Evolutionary conservation across 2,113 vertebrate genomes (phyloP).

Genomic region (Lynx canadensis): DNA sequence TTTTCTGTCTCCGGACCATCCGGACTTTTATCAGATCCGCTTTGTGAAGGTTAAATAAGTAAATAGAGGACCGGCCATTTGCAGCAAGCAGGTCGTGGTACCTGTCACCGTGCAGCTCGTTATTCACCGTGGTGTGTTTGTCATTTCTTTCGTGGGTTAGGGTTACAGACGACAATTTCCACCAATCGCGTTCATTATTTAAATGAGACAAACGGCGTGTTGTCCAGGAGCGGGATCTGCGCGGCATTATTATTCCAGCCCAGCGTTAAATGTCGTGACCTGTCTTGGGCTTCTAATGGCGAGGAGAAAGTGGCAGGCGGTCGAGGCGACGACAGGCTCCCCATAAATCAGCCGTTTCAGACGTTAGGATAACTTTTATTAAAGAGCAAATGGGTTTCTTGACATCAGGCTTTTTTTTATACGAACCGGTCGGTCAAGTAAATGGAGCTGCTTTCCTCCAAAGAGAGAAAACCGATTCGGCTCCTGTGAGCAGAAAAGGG

Average conservation of each 20-base stretch:
- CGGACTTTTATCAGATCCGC: not conserved
- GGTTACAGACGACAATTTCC: slow-evolving; percentile 83
- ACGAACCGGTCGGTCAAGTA: slow-evolving; percentile 74
- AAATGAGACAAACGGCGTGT: slow-evolving; percentile 91
- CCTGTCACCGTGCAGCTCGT: not conserved
- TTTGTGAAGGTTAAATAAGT: slow-evolving; percentile 17
- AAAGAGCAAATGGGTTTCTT: slow-evolving; percentile 85
- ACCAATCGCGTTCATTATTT: slow-evolving; percentile 89
- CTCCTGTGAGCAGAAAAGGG: not conserved
- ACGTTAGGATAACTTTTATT: slow-evolving; percentile 85
- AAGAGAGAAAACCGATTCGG: slow-evolving; percentile 55
- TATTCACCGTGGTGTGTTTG: not conserved
- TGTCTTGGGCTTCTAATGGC: slow-evolving; percentile 82
- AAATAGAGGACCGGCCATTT: not conserved
- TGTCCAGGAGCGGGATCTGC: slow-evolving; percentile 82
- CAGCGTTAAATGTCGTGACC: slow-evolving; percentile 90
- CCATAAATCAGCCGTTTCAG: slow-evolving; percentile 87
- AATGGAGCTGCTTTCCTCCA: slow-evolving; percentile 70
- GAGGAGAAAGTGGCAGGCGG: slow-evolving; percentile 84
- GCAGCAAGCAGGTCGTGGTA: not conserved
- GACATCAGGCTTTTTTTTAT: slow-evolving; percentile 84
- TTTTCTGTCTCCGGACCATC: slow-evolving; percentile 57
- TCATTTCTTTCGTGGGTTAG: slow-evolving; percentile 3
- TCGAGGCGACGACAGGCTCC: slow-evolving; percentile 82
- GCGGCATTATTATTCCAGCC: slow-evolving; percentile 89